Conservation (phyloP, 1,140 invertebrate genomes). For the Chlorops oryzae region DNA sequence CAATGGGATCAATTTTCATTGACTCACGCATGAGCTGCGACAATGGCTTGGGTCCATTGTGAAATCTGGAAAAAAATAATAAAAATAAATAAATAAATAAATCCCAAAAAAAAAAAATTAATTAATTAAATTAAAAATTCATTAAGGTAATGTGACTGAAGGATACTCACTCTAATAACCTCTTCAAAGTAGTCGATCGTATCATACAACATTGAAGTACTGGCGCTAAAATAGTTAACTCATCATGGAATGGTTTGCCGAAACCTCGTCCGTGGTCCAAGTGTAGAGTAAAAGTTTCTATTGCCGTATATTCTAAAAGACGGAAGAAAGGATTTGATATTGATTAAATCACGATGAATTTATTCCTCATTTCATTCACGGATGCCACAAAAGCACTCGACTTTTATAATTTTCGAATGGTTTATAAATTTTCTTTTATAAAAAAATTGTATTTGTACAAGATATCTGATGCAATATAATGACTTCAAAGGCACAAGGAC, state of each 20-base stretch:
- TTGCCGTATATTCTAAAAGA: slow-evolving; percentile 76
- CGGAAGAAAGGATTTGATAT: slow-evolving; percentile 3
- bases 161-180: slow-evolving; percentile 61
- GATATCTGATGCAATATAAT: too few species aligned
- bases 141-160: not conserved
- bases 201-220: slow-evolving; percentile 87
- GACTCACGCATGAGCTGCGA: slow-evolving; percentile 72
- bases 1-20: slow-evolving; percentile 72
- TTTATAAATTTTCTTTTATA: too few species aligned
- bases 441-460: too few species aligned
- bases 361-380: too few species aligned
- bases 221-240: slow-evolving; percentile 88
- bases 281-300: slow-evolving; percentile 85
- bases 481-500: too few species aligned
- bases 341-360: too few species aligned
- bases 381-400: too few species aligned
- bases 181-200: slow-evolving; percentile 67
- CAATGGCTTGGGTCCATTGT: slow-evolving; percentile 73
- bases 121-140: too few species aligned
- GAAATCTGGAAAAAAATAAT: slow-evolving; percentile 60
- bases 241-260: slow-evolving; percentile 84
- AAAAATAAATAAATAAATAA: not conserved
- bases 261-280: slow-evolving; percentile 92
- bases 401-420: too few species aligned
- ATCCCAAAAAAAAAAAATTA: too few species aligned